Percentiles rank a stretch among this genome's conserved stretches.
These are phyloP conservation scores for Microtus obscurus DNA, from an alignment of 2,797 vertebrate genomes.

Conservation along the genomic window DNA sequence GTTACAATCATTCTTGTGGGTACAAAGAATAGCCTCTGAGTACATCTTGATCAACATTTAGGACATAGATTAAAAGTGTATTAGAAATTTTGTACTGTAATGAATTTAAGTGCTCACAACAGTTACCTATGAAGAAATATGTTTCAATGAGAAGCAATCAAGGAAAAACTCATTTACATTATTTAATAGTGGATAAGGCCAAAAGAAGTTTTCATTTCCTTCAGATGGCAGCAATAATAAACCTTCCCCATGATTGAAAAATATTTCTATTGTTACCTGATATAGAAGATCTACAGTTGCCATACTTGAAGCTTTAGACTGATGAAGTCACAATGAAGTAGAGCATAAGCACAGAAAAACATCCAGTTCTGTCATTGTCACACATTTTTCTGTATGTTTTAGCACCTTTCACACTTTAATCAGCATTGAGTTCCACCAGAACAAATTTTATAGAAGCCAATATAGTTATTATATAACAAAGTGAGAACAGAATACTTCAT, in stretches of 20 bases:
- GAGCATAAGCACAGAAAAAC: neutral
- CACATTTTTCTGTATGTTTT: neutral
- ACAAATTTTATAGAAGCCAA: neutral
- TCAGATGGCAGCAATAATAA: neutral
- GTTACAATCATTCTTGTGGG: neutral
- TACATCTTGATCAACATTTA: neutral
- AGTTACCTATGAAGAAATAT: neutral
- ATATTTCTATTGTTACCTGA: neutral
- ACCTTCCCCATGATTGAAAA: neutral
- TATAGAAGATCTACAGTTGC: too few species aligned
- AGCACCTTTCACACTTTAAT: neutral
- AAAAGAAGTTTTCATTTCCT: neutral
- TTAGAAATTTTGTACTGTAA: neutral
- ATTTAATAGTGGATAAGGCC: rapidly evolving
- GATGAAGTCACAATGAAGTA: neutral
- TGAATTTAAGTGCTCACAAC: neutral
- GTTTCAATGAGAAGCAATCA: neutral
- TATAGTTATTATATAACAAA: neutral
- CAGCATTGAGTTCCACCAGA: neutral
- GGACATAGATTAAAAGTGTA: neutral
- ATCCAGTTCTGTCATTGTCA: too few species aligned
- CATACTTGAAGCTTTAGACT: neutral
- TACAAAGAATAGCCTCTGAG: neutral
- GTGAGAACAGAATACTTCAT: neutral
- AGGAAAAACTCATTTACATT: neutral